Percentiles rank a stretch among this genome's conserved stretches.
phyloP scores from a whole-genome alignment of 2,888 invertebrate species.

The Cylindroiulus punctatus region DNA sequence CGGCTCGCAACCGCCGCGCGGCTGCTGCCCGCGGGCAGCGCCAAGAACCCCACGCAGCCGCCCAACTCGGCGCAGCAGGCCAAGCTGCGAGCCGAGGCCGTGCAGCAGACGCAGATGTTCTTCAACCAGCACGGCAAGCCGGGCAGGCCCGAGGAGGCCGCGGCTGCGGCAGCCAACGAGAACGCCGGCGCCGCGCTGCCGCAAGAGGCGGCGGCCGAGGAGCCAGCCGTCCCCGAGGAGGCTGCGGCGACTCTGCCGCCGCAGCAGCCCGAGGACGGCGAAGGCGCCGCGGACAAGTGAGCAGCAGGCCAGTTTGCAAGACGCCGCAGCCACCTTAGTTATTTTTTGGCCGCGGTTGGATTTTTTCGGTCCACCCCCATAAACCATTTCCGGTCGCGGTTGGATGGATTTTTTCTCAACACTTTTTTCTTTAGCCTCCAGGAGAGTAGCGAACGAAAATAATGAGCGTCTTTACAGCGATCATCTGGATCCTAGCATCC shows the following conservation, averaged over 20 bases:
- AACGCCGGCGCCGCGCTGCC: background rate
- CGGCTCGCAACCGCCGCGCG: background rate
- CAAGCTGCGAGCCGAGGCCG: constrained; percentile 61
- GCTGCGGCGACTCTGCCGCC: background rate
- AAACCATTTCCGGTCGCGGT: no score
- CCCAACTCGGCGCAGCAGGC: constrained; percentile 61
- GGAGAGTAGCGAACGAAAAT: no score
- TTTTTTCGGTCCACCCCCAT: background rate
- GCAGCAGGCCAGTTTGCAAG: background rate
- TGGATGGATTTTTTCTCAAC: no score
- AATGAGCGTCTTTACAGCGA: no score
- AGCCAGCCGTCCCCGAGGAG: background rate
- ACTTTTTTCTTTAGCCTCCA: no score
- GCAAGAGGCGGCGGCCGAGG: background rate
- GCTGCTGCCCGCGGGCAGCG: background rate
- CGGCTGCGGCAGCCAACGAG: background rate
- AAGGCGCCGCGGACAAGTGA: constrained; percentile 51
- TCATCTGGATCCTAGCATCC: no score
- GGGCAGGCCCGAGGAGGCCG: background rate
- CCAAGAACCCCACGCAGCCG: constrained; percentile 56
- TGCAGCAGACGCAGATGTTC: constrained; percentile 61
- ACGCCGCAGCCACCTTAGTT: background rate
- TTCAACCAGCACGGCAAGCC: constrained; percentile 57
- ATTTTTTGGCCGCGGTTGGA: background rate
- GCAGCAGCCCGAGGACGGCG: background rate